Conservation (phyloP, 2,113 vertebrate species). For the Pyxicephalus adspersus region DNA sequence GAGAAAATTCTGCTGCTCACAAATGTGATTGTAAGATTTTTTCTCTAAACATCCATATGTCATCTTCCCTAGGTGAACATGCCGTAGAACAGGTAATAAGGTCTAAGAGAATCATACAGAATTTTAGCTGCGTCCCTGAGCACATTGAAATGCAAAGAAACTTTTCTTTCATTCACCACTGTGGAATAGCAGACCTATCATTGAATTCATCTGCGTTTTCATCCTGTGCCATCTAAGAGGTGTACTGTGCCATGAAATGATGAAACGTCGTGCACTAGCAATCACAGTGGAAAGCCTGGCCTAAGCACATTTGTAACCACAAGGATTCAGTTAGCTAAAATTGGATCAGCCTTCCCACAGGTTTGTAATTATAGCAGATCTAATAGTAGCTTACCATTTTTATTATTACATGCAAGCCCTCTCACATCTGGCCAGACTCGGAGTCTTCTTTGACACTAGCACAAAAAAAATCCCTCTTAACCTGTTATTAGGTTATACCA, state of each 20-base stretch:
- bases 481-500: constrained; percentile 32
- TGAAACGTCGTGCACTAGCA: constrained; percentile 17
- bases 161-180: constrained; percentile 14
- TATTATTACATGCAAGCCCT: constrained; percentile 43
- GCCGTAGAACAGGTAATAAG: constrained; percentile 27
- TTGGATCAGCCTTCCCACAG: constrained; percentile 32
- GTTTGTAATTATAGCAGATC: constrained; percentile 44
- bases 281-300: constrained; percentile 29
- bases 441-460: constrained; percentile 31
- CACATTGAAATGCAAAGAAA: constrained; percentile 28
- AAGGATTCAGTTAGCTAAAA: constrained; percentile 51
- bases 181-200: constrained; percentile 14
- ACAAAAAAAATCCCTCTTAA: constrained; percentile 21
- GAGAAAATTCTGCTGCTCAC: background rate
- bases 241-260: constrained; percentile 29
- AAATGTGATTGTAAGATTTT: constrained; percentile 16
- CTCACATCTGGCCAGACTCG: constrained; percentile 47
- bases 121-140: constrained; percentile 1
- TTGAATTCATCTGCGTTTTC: constrained; percentile 3
- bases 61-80: background rate
- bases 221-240: background rate
- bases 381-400: constrained; percentile 41
- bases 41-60: background rate
- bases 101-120: background rate
- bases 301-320: constrained; percentile 50